Evolutionary conservation across 2,888 invertebrate species (phyloP), one percentile per base, ranked within the genome.

Genomic region (Heliconius charithonia): DNA sequence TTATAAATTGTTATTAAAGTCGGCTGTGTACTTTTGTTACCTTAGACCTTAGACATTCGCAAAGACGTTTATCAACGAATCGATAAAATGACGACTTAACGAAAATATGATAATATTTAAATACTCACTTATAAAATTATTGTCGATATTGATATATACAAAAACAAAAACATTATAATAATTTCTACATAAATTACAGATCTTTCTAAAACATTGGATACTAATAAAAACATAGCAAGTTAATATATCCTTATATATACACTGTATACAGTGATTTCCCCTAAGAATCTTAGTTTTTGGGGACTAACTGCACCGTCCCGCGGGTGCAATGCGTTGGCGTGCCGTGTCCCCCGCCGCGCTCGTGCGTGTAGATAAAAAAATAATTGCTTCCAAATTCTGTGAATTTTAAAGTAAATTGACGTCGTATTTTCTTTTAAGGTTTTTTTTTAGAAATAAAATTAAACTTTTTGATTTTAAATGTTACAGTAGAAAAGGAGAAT

Each of bases 331-430:
- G 91, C 91, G 89, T 94, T 91, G 91, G 88, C 76, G 83, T 84
- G 84, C 86, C 85, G 83, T 83, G 83, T 79, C 81, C 85, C 83
- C 84, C 84, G 85, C 81, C 66, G 82, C 87, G 85, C 84, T 89
- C 95, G 94, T 95, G 95, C 94, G 92, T 92, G 88, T 89, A 93
- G 92, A 92, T 93, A 93, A 93, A 94, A n/a, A 94, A 92, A 93
- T 94, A 94, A 95, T 94, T 94, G 93, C 92, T 92, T 91, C 91
- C 90, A 88, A 86, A 9, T 25, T 86, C 87, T 80, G 32, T 37
- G 88, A 88, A 90, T 91, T 90, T 90, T 73, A 70, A 59, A 41
- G 72, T 37, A 32, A 67, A 67, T 62, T 37, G 59, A 62, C 59
- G 37, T 74, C 56, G 56, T n/a, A 37, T 67, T 67, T 67, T 6